Percentiles rank a stretch among this genome's conserved stretches.
Conservation (phyloP, 2,113 vertebrate species). For the Sebastes schlegelii region DNA sequence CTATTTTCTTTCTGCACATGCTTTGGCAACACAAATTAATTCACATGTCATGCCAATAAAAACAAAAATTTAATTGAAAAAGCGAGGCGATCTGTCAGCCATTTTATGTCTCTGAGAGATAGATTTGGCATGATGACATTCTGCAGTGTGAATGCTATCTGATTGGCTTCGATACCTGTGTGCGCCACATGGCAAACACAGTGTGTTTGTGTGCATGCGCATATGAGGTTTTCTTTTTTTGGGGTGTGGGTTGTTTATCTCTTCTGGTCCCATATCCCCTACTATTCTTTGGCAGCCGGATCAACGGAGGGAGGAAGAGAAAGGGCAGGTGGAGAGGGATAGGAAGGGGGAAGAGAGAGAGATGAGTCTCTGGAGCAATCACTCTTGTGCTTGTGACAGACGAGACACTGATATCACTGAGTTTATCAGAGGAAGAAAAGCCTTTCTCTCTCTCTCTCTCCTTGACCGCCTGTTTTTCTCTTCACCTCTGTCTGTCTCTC, state of each 20-base stretch:
- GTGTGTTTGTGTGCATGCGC: neutral
- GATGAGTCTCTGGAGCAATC: conserved; percentile 23
- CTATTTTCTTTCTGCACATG: neutral
- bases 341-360: neutral
- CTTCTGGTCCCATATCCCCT: conserved; percentile 10
- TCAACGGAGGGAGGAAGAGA: conserved; percentile 6
- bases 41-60: neutral
- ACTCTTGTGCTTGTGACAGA: conserved; percentile 12
- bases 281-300: conserved; percentile 37
- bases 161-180: conserved; percentile 33
- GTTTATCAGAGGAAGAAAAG: conserved; percentile 14
- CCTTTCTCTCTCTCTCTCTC: neutral
- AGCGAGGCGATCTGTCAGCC: conserved; percentile 19
- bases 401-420: conserved; percentile 14
- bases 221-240: neutral
- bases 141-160: conserved; percentile 43
- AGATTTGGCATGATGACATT: conserved; percentile 29
- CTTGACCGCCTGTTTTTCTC: conserved; percentile 8
- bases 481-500: conserved; percentile 1
- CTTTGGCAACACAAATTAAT: neutral
- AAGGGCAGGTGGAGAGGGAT: conserved; percentile 26
- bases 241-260: conserved; percentile 24
- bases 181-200: neutral
- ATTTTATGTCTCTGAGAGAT: conserved; percentile 26
- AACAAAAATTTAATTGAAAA: conserved; percentile 6